These are phyloP conservation scores for Pica pica DNA, from an alignment of 2,113 vertebrate species.

Conservation along the genomic window DNA sequence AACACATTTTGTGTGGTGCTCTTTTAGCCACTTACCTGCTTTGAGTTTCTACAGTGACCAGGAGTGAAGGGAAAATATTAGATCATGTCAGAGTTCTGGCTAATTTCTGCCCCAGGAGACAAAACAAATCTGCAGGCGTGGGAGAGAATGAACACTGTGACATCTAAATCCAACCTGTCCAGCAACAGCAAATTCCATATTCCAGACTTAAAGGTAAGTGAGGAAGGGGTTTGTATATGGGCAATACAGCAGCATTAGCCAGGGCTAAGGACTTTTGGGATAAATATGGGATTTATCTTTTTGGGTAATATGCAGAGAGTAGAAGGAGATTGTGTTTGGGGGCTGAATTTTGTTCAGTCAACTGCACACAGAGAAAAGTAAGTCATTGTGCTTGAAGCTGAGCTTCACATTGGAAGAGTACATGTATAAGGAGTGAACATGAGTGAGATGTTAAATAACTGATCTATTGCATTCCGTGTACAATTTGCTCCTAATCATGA, in stretches of 20 bases:
- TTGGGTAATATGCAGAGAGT: neutral
- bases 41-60: constrained; percentile 20
- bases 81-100: constrained; percentile 89
- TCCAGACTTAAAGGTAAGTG: constrained; percentile 90
- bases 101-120: constrained; percentile 92
- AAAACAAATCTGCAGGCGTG: constrained; percentile 83
- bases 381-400: neutral
- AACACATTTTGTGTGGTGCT: neutral
- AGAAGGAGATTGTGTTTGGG: neutral
- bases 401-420: neutral
- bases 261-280: neutral
- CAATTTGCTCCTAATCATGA: neutral
- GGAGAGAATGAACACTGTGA: constrained; percentile 84
- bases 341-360: neutral
- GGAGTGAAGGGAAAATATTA: neutral
- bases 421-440: neutral
- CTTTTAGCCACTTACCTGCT: neutral
- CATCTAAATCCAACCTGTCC: constrained; percentile 82
- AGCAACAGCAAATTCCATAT: constrained; percentile 86
- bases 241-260: neutral
- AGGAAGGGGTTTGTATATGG: neutral
- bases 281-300: neutral
- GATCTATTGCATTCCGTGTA: neutral
- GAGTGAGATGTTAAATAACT: neutral
- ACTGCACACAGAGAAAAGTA: neutral